These are phyloP conservation scores for Theristus sp. DNA, from an alignment of 2,888 invertebrate genomes.

Conservation along the genomic window DNA sequence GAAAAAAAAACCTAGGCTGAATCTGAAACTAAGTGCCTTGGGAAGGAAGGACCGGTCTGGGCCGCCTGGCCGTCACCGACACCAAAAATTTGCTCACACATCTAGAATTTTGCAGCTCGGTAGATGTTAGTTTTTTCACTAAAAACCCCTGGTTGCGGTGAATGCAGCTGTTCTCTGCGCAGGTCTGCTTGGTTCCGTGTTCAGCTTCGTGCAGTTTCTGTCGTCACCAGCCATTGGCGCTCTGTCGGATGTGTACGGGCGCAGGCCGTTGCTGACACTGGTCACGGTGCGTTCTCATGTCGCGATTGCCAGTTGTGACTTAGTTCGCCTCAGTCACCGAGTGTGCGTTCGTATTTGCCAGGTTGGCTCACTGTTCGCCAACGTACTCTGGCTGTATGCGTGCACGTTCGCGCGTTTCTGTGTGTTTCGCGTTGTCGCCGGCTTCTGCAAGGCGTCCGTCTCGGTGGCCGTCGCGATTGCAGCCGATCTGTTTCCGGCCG, in stretches of 20 bases:
- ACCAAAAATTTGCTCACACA: no score
- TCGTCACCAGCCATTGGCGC: constrained; percentile 84
- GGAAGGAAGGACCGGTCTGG: no score
- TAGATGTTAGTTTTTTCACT: no score
- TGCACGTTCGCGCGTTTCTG: constrained; percentile 73
- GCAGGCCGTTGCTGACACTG: constrained; percentile 58
- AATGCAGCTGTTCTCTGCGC: no score
- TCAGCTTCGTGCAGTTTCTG: constrained; percentile 81
- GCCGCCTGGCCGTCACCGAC: no score
- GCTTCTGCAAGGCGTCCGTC: constrained; percentile 87
- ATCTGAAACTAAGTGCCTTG: no score
- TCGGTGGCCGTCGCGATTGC: constrained; percentile 84
- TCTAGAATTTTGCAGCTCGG: no score
- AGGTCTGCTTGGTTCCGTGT: constrained; percentile 81
- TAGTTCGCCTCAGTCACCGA: no score
- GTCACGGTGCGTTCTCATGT: background rate
- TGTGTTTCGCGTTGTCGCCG: constrained; percentile 72
- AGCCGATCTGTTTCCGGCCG: constrained; percentile 64
- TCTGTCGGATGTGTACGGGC: constrained; percentile 79
- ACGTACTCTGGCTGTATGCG: constrained; percentile 71
- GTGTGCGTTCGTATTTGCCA: no score
- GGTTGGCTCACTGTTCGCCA: constrained; percentile 65
- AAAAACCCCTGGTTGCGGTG: no score
- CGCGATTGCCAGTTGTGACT: no score
- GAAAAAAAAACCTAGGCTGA: no score